A percentile compares a stretch with the other conserved stretches of the same genome.
Conservation (phyloP, 2,113 vertebrate species). For the Reinhardtius hippoglossoides region DNA sequence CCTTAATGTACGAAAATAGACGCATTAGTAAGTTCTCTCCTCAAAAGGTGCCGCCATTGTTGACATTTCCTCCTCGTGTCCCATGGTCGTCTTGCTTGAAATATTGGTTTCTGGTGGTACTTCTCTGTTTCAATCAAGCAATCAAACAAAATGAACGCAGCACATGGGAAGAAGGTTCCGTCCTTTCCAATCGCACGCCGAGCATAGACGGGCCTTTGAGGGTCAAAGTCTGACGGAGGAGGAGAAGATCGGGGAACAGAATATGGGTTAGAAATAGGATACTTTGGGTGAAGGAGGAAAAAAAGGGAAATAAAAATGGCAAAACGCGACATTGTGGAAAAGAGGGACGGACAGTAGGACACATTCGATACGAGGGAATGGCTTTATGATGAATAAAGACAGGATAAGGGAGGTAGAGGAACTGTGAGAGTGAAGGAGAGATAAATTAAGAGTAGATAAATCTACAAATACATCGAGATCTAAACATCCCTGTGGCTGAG, state of each 20-base stretch:
- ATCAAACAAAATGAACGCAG: too few relatives aligned
- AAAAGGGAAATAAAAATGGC: background rate
- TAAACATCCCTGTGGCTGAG: too few relatives aligned
- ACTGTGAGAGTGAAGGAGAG: constrained; percentile 31
- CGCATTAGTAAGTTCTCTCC: too few relatives aligned
- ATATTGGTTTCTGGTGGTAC: too few relatives aligned
- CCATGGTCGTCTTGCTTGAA: too few relatives aligned
- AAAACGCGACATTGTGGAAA: background rate
- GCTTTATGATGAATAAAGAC: constrained; percentile 50
- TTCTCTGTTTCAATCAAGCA: too few relatives aligned
- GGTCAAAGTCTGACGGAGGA: background rate
- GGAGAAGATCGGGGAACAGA: background rate
- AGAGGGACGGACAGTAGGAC: constrained; percentile 5
- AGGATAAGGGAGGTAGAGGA: constrained; percentile 3
- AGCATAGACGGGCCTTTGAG: too few relatives aligned
- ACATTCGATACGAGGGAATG: background rate
- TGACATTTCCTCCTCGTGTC: too few relatives aligned
- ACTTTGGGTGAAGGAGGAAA: background rate
- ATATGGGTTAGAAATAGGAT: background rate
- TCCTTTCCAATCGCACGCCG: too few relatives aligned
- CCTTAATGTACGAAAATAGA: too few relatives aligned
- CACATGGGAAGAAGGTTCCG: too few relatives aligned
- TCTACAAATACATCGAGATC: background rate
- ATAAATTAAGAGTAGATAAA: constrained; percentile 50
- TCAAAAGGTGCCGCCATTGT: too few relatives aligned